Evolutionary conservation across 2,888 invertebrate species (phyloP).

Genomic region (Bombyx huttoni): DNA sequence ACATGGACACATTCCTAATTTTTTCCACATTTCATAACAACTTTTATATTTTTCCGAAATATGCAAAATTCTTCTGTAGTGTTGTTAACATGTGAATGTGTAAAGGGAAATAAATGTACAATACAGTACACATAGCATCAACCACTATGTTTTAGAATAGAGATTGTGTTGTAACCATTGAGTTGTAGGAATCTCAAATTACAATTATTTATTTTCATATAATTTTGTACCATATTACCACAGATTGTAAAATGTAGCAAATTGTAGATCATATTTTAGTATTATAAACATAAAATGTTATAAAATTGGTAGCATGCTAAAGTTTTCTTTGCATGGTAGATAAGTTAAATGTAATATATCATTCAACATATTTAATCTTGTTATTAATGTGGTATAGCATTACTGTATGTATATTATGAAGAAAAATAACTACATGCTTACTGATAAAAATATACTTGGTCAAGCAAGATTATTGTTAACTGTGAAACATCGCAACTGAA

Average conservation of each 20-base stretch:
- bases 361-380: slow-evolving; percentile 43
- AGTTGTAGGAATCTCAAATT: slow-evolving; percentile 23
- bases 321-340: slow-evolving; percentile 60
- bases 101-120: no score
- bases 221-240: slow-evolving; percentile 15
- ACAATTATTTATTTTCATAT: slow-evolving; percentile 12
- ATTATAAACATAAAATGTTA: slow-evolving; percentile 56
- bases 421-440: slow-evolving; percentile 43
- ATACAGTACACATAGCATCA: no score
- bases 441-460: slow-evolving; percentile 30
- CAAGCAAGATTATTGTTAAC: slow-evolving; percentile 36
- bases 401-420: slow-evolving; percentile 56
- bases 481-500: slow-evolving; percentile 46
- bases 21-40: no score
- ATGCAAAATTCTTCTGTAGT: no score
- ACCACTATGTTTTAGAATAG: background rate
- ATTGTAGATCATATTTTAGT: slow-evolving; percentile 30
- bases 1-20: no score
- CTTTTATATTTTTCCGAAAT: no score
- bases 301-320: slow-evolving; percentile 51
- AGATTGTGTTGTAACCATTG: background rate
- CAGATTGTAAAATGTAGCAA: slow-evolving; percentile 24
- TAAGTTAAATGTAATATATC: slow-evolving; percentile 47
- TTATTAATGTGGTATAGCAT: slow-evolving; percentile 39
- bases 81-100: no score